Base-by-base conservation (phyloP, 2,113 vertebrate genomes). In the Indicator maculatus region DNA sequence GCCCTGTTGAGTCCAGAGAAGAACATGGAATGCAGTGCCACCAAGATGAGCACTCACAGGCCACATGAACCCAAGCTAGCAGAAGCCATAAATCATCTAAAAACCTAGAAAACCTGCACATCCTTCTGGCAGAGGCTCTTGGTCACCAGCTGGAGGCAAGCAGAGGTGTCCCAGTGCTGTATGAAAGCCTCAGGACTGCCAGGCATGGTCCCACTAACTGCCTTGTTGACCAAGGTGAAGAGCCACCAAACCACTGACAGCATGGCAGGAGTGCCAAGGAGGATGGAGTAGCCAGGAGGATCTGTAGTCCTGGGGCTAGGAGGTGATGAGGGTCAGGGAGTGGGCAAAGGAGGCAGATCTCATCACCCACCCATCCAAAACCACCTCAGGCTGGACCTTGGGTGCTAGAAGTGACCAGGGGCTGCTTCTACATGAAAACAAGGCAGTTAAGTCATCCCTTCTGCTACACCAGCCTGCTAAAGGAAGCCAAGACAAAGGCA, bases 271-370 rank as follows among this genome's bases (percentile, higher is more conserved):
- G 28, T 8, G 8, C 38, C 26, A 6, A 17, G 53, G 45, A 72
- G 16, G 47, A 16, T 12, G 28, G 15, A 21, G 26, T 1, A n/a
- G 38, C 28, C 59, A 45, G 63, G 12, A 45, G 50, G 38, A 20
- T 13, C 71, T 36, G 58, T 8, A 67, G 67, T 33, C 76, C 28
- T 7, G 12, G 50, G 30, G 26, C 6, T 12, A 47, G 61, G 45
- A 55, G 33, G 9, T 0, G 0, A 12, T 2, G 27, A 12, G n/a
- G 36, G 36, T 5, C 9, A 23, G 33, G 33, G 45, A 28, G 23
- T 2, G 15, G 58, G 59, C 2, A 2, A 21, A 16, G 19, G 17
- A 28, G 23, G 9, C 20, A 67, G 33, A 73, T 28, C 33, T 45
- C 44, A n/a, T 9, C 11, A 38, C 8, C 21, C 31, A 28, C 24